Evolutionary conservation across 2,888 invertebrate species (phyloP), one percentile per base, ranked within the genome.

Genomic region (Mythimna pallens): DNA sequence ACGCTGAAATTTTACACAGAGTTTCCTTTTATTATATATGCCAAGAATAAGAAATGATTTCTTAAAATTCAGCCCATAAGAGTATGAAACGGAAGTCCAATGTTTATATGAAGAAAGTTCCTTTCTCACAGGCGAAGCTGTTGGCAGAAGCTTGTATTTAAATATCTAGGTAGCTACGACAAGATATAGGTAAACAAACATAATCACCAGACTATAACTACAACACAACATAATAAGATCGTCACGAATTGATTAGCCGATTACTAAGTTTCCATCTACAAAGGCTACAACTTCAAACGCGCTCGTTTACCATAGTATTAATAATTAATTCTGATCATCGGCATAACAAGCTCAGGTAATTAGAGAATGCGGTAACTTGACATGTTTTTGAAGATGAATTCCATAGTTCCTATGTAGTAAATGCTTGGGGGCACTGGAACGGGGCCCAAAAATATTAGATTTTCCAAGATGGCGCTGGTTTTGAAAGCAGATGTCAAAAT

Each of bases 251-350:
- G 73, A 81, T 81, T 76, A 82, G 52, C 67, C 65, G 76, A 80
- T 86, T 82, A 82, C 65, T 73, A 74, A 68, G 65, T 80, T 71
- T 68, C 63, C 43, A 64, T 70, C 78, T 75, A 83, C 85, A 83
- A 84, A 86, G 78, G 79, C 72, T 59, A 80, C 77, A 81, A 36
- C 78, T 78, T 82, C 81, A 81, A 82, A 75, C 67, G 71, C 70
- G 67, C 40, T 90, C 92, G 92, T 90, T 92, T 92, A 91, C 89
- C 89, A 93, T 93, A 89, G 89, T 88, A 90, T 91, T 92, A 92
- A 93, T 93, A 78, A 86, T 93, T 93, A 93, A 92, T 93, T 90
- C 90, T 88, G 89, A 90, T 91, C 89, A 91, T 90, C 89, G 88
- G 84, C 82, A 78, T 90, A 82, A 92, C 91, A 89, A 87, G 90